A percentile compares a stretch with the other conserved stretches of the same genome.
Evolutionary conservation across 2,888 invertebrate genomes (phyloP).

Genomic region (Cheilosia vernalis): DNA sequence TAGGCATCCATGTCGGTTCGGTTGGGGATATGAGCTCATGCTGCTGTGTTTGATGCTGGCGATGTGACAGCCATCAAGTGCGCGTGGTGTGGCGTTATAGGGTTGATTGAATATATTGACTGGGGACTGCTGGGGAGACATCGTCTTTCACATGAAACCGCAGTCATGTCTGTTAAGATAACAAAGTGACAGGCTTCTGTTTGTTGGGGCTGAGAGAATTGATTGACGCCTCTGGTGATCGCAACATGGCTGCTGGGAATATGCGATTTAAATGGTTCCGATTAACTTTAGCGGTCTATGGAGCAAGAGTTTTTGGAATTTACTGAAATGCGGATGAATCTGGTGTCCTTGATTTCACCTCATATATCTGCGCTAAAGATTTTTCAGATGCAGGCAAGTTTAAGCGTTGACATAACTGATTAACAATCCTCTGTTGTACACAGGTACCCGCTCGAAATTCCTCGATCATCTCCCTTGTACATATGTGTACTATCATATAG

Average conservation of each 20-base stretch:
- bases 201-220: conserved; percentile 8
- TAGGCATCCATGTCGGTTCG: conserved; percentile 57
- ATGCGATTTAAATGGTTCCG: not conserved
- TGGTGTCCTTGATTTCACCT: no score
- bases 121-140: conserved; percentile 10
- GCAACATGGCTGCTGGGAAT: conserved; percentile 38
- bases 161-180: conserved; percentile 34
- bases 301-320: no score
- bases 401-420: no score
- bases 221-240: conserved; percentile 44
- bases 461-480: no score
- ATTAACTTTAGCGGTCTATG: not conserved
- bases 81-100: conserved; percentile 53
- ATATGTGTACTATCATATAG: no score
- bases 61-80: conserved; percentile 71
- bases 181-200: conserved; percentile 29
- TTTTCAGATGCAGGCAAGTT: no score
- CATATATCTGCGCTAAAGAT: no score
- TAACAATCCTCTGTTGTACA: no score
- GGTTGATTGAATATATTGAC: conserved; percentile 56
- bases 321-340: no score
- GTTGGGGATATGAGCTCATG: conserved; percentile 58
- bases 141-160: conserved; percentile 44
- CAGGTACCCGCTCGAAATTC: no score
- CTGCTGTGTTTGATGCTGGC: conserved; percentile 42